Evolutionary conservation across 2,888 invertebrate species (phyloP).

Genomic region (Pocota personata): DNA sequence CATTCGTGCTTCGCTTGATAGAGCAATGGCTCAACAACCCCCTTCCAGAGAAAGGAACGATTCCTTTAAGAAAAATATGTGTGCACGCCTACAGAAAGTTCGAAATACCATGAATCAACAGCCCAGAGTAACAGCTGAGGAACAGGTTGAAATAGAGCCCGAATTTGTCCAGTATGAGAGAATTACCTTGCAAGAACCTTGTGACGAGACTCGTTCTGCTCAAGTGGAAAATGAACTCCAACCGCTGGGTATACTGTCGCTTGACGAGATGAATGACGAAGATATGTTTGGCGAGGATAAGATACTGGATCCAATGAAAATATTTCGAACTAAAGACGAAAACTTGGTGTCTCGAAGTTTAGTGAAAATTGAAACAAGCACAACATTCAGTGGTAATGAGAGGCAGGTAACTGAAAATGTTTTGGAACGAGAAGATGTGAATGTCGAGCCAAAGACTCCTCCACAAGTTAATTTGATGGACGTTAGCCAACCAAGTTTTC

Average conservation of each 20-base stretch:
- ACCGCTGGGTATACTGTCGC: conserved; percentile 18
- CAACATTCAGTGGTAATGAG: conserved; percentile 4
- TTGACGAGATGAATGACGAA: conserved; percentile 34
- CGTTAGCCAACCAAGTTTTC: conserved; percentile 13
- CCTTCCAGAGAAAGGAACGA: not conserved
- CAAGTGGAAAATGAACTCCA: not conserved
- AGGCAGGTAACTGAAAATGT: conserved; percentile 49
- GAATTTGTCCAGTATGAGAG: not conserved
- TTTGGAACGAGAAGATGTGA: conserved; percentile 45
- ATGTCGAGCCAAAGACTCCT: not conserved
- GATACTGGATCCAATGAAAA: conserved; percentile 10
- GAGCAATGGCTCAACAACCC: not conserved
- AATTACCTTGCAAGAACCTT: conserved; percentile 22
- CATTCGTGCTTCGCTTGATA: conserved; percentile 8
- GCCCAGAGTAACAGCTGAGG: not conserved
- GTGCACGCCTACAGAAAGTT: not conserved
- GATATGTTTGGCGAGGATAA: conserved; percentile 31
- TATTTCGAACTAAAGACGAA: conserved; percentile 22
- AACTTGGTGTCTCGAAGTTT: conserved; percentile 28
- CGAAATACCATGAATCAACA: conserved; percentile 19
- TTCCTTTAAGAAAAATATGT: not conserved
- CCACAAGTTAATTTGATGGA: conserved; percentile 21
- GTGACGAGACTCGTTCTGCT: not conserved
- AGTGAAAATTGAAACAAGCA: conserved; percentile 45
- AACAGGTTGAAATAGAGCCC: conserved; percentile 22